phyloP scores from a whole-genome alignment of 2,797 vertebrate species.

The Echeneis naucrates region DNA sequence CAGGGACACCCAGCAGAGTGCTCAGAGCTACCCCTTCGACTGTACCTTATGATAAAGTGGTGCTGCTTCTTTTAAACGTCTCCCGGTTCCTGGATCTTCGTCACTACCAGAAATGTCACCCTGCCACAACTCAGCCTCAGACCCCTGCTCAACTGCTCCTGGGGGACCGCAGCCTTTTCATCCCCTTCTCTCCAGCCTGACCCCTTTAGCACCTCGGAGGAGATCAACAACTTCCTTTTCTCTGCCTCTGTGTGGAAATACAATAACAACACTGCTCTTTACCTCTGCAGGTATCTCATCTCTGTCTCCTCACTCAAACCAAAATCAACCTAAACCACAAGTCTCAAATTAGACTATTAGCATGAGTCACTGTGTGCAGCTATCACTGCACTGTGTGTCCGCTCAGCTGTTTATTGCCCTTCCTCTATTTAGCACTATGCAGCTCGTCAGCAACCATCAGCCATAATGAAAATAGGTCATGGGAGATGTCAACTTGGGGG shows the following conservation, averaged over 20 bases:
- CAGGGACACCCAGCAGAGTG: conserved; percentile 27
- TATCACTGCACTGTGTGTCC: conserved; percentile 37
- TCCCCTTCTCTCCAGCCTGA: conserved; percentile 32
- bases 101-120: conserved; percentile 46
- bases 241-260: conserved; percentile 33
- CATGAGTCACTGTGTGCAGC: conserved; percentile 43
- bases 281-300: conserved; percentile 25
- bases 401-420: conserved; percentile 65
- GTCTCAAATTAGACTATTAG: conserved; percentile 45
- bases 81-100: neutral
- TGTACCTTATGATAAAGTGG: conserved; percentile 29
- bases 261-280: conserved; percentile 44
- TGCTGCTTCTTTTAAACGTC: conserved; percentile 28
- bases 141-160: conserved; percentile 35
- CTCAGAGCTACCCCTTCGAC: conserved; percentile 43
- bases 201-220: conserved; percentile 46
- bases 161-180: conserved; percentile 17
- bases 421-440: conserved; percentile 59
- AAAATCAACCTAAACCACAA: conserved; percentile 27
- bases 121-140: conserved; percentile 25
- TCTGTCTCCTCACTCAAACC: conserved; percentile 23
- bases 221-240: conserved; percentile 43
- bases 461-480: conserved; percentile 80
- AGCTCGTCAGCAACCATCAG: conserved; percentile 64
- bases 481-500: conserved; percentile 71